Evolutionary conservation across 1,140 invertebrate genomes (phyloP).

Genomic region (Eufriesea mexicana): DNA sequence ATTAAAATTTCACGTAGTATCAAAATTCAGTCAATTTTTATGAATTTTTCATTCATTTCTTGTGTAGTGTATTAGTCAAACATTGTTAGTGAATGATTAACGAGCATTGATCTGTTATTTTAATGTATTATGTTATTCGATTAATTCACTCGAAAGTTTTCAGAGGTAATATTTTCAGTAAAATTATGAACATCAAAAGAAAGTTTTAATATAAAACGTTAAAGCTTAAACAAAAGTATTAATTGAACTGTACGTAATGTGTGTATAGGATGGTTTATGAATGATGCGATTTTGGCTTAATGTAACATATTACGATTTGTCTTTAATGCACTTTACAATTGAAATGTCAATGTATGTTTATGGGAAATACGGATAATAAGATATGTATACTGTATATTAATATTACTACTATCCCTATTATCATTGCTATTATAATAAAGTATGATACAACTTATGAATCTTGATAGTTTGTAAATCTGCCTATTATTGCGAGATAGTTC

Average conservation of each 20-base stretch:
- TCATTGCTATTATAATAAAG: conserved; percentile 67
- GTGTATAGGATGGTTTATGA: conserved; percentile 76
- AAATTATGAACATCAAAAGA: conserved; percentile 9
- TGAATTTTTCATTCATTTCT: background rate
- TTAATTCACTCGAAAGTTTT: conserved; percentile 20
- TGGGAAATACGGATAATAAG: conserved; percentile 69
- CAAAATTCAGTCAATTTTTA: background rate
- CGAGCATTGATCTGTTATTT: background rate
- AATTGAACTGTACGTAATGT: conserved; percentile 77
- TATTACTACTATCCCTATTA: conserved; percentile 63
- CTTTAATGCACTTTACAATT: conserved; percentile 63
- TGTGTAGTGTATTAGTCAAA: too few species aligned
- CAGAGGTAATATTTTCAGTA: conserved; percentile 24
- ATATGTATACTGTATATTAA: conserved; percentile 73
- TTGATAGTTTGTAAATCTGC: background rate
- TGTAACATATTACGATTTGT: conserved; percentile 77
- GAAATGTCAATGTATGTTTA: conserved; percentile 67
- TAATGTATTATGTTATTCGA: background rate
- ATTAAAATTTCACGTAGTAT: background rate
- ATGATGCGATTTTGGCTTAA: conserved; percentile 72
- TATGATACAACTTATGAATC: conserved; percentile 39
- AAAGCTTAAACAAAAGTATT: conserved; percentile 79
- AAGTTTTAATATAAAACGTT: conserved; percentile 65
- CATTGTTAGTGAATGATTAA: background rate
- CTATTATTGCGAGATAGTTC: too few species aligned